phyloP scores from a whole-genome alignment of 1,140 invertebrate genomes.

The Probaryconus sp. region DNA sequence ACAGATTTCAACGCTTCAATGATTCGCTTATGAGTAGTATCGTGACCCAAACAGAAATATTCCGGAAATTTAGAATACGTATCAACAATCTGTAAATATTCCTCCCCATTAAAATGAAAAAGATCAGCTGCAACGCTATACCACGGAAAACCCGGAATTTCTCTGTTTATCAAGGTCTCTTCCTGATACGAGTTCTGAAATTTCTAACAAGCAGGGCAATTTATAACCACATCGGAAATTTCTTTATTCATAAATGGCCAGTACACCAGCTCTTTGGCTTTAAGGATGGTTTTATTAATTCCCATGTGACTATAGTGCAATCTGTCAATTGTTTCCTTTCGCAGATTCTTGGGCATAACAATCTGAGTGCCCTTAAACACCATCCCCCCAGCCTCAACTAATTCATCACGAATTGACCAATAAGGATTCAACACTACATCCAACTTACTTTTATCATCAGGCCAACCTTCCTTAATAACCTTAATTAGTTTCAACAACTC shows the following conservation, averaged over 20 bases:
- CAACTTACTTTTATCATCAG: background rate
- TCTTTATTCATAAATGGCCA: constrained; percentile 61
- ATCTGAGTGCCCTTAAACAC: constrained; percentile 53
- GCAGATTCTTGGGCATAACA: constrained; percentile 66
- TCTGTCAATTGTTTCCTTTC: constrained; percentile 60
- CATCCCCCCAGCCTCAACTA: background rate
- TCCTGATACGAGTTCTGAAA: constrained; percentile 24
- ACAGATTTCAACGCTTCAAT: constrained; percentile 41
- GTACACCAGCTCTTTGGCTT: constrained; percentile 47
- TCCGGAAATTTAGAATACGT: constrained; percentile 60
- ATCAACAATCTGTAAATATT: constrained; percentile 54
- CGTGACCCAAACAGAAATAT: constrained; percentile 15
- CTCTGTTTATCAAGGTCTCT: constrained; percentile 30
- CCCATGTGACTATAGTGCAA: constrained; percentile 62
- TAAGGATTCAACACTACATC: background rate
- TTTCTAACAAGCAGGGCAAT: constrained; percentile 59
- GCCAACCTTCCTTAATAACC: constrained; percentile 5
- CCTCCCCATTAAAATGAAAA: constrained; percentile 48
- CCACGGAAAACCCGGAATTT: constrained; percentile 38
- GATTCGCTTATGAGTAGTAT: constrained; percentile 28
- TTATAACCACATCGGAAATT: constrained; percentile 58
- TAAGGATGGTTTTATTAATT: constrained; percentile 46
- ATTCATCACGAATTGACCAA: constrained; percentile 4
- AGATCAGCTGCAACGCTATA: constrained; percentile 53
- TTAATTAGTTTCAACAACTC: background rate